These are phyloP conservation scores for Acrossocheilus wenchowensis DNA, from an alignment of 2,797 vertebrate species.

Conservation along the genomic window DNA sequence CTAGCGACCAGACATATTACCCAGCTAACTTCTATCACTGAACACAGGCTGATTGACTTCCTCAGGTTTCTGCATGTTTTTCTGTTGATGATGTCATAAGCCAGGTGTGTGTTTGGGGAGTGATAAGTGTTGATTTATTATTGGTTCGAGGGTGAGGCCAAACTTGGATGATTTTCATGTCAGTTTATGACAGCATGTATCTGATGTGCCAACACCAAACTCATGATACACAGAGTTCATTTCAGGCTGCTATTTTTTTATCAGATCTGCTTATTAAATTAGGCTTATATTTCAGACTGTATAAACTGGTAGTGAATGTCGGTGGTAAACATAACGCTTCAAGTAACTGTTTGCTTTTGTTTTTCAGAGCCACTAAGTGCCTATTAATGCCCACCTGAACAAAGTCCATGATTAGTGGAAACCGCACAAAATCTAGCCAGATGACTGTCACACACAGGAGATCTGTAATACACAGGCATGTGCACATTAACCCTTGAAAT, in stretches of 20 bases:
- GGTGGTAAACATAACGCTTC: neutral
- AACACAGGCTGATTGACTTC: neutral
- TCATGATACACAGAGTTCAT: neutral
- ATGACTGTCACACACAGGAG: neutral
- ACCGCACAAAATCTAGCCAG: neutral
- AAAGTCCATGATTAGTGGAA: slow-evolving; percentile 26
- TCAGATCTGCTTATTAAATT: neutral
- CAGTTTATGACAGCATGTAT: neutral
- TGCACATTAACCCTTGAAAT: neutral
- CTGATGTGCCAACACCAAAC: slow-evolving; percentile 6
- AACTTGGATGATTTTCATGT: neutral
- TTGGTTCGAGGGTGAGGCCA: neutral
- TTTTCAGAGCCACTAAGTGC: neutral
- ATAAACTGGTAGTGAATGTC: neutral
- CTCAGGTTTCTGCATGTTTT: neutral
- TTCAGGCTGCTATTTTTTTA: neutral
- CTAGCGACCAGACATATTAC: neutral
- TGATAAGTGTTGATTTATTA: neutral
- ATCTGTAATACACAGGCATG: neutral
- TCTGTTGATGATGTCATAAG: neutral
- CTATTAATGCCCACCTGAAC: neutral
- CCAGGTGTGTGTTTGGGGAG: neutral
- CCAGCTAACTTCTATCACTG: neutral
- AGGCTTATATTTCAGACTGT: neutral
- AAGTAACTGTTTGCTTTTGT: neutral